These are phyloP conservation scores for Phrynosoma platyrhinos DNA, from an alignment of 2,113 vertebrate species.

Conservation along the genomic window DNA sequence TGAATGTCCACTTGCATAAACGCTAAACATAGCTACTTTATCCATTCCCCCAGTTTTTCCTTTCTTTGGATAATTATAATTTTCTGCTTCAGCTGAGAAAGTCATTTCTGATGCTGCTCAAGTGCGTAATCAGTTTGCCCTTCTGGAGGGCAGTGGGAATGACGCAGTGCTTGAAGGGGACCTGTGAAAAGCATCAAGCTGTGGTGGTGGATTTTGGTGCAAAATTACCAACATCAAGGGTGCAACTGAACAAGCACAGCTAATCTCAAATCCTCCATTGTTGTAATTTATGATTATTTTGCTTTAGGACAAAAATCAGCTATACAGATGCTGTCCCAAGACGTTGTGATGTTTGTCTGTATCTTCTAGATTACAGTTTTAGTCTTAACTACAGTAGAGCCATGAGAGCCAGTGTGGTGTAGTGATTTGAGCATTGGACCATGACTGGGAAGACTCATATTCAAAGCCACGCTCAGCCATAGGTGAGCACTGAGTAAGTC, in stretches of 20 bases:
- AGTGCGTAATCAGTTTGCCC: slow-evolving; percentile 63
- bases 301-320: background rate
- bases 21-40: slow-evolving; percentile 70
- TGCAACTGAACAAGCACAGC: background rate
- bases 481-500: too few species aligned
- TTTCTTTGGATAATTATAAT: slow-evolving; percentile 70
- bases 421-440: too few species aligned
- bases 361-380: background rate
- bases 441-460: too few species aligned
- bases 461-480: too few species aligned
- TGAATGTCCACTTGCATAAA: slow-evolving; percentile 71
- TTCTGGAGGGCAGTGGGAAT: slow-evolving; percentile 61
- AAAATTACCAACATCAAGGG: too few species aligned
- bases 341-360: background rate
- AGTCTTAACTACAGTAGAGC: too few species aligned
- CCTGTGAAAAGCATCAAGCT: slow-evolving; percentile 61
- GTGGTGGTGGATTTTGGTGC: slow-evolving; percentile 36
- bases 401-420: too few species aligned
- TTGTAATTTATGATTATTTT: background rate
- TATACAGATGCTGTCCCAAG: background rate
- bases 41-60: slow-evolving; percentile 64
- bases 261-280: background rate
- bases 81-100: slow-evolving; percentile 75
- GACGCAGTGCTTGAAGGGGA: slow-evolving; percentile 60
- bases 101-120: slow-evolving; percentile 63